Percentiles rank a stretch among this genome's conserved stretches.
Evolutionary conservation across 2,797 vertebrate genomes (phyloP).

Genomic region (Morelia viridis): DNA sequence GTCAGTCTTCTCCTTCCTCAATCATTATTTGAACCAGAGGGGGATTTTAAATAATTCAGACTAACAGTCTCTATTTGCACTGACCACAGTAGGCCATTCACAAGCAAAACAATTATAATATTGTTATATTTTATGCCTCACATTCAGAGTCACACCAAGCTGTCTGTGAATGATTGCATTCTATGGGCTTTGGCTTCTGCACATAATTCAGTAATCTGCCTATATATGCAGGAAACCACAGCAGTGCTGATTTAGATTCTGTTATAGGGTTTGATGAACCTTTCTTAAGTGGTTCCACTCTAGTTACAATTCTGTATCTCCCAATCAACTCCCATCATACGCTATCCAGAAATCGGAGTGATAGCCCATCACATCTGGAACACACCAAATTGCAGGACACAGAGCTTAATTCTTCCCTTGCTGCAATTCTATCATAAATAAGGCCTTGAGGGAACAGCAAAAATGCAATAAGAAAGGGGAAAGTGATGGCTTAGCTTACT

Average conservation of each 20-base stretch:
- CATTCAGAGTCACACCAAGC: neutral
- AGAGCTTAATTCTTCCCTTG: conserved; percentile 48
- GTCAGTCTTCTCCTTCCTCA: neutral
- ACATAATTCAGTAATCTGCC: conserved; percentile 25
- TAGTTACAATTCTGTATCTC: neutral
- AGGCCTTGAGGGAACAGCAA: conserved; percentile 21
- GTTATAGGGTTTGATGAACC: neutral
- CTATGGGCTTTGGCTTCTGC: neutral
- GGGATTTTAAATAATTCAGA: conserved; percentile 18
- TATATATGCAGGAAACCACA: conserved; percentile 34
- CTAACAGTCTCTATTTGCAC: neutral
- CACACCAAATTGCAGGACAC: neutral
- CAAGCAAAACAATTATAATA: neutral
- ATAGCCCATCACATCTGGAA: neutral
- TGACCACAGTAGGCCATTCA: neutral
- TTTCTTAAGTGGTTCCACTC: neutral
- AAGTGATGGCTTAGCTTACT: neutral
- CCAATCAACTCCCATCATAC: neutral
- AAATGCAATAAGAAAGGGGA: neutral
- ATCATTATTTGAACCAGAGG: neutral
- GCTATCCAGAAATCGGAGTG: neutral
- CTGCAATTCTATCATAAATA: conserved; percentile 30
- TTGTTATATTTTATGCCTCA: conserved; percentile 28
- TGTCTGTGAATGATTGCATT: neutral
- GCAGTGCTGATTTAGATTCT: conserved; percentile 38